A percentile compares a stretch with the other conserved stretches of the same genome.
These are phyloP conservation scores for Aegithalos caudatus DNA, from an alignment of 2,113 vertebrate species.

Conservation along the genomic window DNA sequence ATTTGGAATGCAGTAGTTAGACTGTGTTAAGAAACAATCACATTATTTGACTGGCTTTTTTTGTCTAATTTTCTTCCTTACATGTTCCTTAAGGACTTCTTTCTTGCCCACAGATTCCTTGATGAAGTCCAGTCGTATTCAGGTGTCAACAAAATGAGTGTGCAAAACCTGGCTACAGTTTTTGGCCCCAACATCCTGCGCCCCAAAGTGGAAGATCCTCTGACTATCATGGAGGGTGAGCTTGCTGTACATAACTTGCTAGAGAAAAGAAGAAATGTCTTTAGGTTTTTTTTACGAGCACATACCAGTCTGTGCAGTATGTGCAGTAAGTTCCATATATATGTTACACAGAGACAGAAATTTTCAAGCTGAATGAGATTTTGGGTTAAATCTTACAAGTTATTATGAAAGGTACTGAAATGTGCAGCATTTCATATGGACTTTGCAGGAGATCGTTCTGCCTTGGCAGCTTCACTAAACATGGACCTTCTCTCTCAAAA, in stretches of 20 bases:
- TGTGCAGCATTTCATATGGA: background rate
- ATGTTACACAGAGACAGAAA: background rate
- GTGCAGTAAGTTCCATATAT: background rate
- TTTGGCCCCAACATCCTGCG: constrained; percentile 96
- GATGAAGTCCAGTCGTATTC: constrained; percentile 98
- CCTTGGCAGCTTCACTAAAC: background rate
- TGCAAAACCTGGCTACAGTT: constrained; percentile 94
- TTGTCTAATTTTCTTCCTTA: background rate
- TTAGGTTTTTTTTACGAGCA: background rate
- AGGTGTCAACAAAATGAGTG: constrained; percentile 97
- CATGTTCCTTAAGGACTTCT: background rate
- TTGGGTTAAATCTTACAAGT: background rate
- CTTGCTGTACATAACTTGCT: background rate
- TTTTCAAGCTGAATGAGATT: background rate
- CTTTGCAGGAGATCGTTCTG: background rate
- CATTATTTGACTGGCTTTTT: background rate
- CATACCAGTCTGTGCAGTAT: background rate
- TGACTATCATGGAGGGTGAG: constrained; percentile 97
- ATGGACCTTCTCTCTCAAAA: background rate
- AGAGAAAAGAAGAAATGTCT: background rate
- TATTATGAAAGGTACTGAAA: background rate
- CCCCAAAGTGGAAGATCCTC: constrained; percentile 93
- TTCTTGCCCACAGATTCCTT: constrained; percentile 80
- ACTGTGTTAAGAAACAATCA: background rate
- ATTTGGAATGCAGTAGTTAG: background rate